phyloP scores from a whole-genome alignment of 1,140 invertebrate species.

The Zaprionus lachaisei region DNA sequence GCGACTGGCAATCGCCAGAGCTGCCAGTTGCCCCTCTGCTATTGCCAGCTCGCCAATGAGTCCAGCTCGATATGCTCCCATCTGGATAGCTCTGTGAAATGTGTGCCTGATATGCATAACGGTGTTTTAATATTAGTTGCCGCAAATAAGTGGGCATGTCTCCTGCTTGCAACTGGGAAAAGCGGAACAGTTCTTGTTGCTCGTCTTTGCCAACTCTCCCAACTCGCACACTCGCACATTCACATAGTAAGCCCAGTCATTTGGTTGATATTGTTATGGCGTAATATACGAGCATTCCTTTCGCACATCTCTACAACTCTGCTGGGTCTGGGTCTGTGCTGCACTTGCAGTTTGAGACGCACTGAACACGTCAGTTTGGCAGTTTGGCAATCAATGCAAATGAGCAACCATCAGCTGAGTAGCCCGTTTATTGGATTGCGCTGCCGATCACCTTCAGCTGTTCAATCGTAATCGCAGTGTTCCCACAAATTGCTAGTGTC shows the following conservation, averaged over 20 bases:
- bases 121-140: slow-evolving; percentile 81
- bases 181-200: slow-evolving; percentile 5
- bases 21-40: slow-evolving; percentile 22
- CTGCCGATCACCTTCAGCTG: slow-evolving; percentile 19
- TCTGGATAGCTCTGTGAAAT: slow-evolving; percentile 48
- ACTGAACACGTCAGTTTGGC: slow-evolving; percentile 22
- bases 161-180: slow-evolving; percentile 31
- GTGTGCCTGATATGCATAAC: slow-evolving; percentile 76
- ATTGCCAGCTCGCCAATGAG: slow-evolving; percentile 8
- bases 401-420: slow-evolving; percentile 55
- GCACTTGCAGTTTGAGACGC: slow-evolving; percentile 7
- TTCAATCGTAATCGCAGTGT: slow-evolving; percentile 14
- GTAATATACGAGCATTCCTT: slow-evolving; percentile 53
- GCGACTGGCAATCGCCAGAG: slow-evolving; percentile 65
- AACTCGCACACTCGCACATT: background rate
- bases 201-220: background rate
- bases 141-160: slow-evolving; percentile 77
- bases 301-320: slow-evolving; percentile 26
- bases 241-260: slow-evolving; percentile 39
- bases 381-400: slow-evolving; percentile 55
- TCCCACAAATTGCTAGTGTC: slow-evolving; percentile 23
- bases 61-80: slow-evolving; percentile 57
- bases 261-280: slow-evolving; percentile 73
- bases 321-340: slow-evolving; percentile 35
- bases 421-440: slow-evolving; percentile 54